A percentile compares a stretch with the other conserved stretches of the same genome.
Evolutionary conservation across 2,888 invertebrate genomes (phyloP).

Genomic region (Luffia ferchaultella): DNA sequence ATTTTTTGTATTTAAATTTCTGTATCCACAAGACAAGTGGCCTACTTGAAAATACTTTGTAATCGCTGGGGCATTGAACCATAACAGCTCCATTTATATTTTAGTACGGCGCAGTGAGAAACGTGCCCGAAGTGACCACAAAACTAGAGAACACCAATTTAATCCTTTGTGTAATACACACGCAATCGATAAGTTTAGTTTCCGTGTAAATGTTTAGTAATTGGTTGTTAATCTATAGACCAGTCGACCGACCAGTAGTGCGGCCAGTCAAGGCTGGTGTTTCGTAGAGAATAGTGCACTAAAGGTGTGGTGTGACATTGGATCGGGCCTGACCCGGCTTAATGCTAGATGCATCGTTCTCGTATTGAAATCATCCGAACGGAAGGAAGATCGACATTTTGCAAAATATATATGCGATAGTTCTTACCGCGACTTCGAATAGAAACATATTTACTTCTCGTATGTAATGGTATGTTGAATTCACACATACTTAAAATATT

Average conservation of each 20-base stretch:
- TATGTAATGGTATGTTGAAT: background rate
- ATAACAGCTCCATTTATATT: no score
- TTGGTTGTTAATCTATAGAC: constrained; percentile 2
- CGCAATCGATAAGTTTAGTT: no score
- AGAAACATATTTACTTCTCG: background rate
- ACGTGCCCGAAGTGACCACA: no score
- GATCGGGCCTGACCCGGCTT: constrained; percentile 15
- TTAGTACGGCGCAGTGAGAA: no score
- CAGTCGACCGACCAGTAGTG: background rate
- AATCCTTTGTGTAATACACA: no score
- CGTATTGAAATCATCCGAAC: background rate
- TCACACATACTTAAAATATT: background rate
- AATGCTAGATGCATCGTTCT: background rate
- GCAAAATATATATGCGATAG: background rate
- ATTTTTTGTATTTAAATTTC: no score
- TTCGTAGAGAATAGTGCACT: constrained; percentile 26
- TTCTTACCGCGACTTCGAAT: background rate
- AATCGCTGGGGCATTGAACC: no score
- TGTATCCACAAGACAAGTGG: no score
- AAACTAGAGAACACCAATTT: no score
- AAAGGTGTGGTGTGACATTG: constrained; percentile 41
- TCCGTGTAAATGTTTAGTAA: no score
- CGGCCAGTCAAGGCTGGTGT: background rate
- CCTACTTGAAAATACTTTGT: no score
- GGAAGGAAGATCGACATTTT: background rate